Evolutionary conservation across 2,888 invertebrate species (phyloP), one percentile per base, ranked within the genome.

Genomic region (Tachina lurida): DNA sequence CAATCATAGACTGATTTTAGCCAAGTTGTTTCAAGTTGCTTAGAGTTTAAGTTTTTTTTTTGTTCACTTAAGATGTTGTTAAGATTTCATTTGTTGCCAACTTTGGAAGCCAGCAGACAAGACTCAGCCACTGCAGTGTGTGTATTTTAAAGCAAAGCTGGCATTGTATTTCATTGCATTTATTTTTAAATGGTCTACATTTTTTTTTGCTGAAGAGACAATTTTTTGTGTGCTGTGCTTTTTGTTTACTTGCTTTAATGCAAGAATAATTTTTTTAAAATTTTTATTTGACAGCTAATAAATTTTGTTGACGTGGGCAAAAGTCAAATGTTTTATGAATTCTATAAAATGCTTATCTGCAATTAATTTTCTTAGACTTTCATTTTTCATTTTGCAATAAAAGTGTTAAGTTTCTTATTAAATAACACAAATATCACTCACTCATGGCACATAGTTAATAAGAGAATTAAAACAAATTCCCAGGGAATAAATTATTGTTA

Each of bases 1-100:
- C 86, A 76, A 83, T 58, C 71, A 73, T 45, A 83, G 79, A 86
- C 86, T 86, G 86, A 76, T 83, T 76, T 73, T 62, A 73, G 49
- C n/a, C 71, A 76, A 54, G 67, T 41, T 41, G 67, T 62, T 67
- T 71, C 47, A 67, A 60, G 65, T 83, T 73, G 83, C 73, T 60
- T 65, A 22, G 71, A 83, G 83, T 62, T 68, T 60, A 49, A 80
- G 49, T 41, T 39, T 52, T 7, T 22, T 63, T 22, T 22, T 41
- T 71, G 10, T 41, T 39, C n/a, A 19, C 9, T 54, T n/a, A 9
- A 39, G 77, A 60, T 68, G 49, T 70, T 68, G 68, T 56, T 10
- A 54, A 60, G 62, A 62, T 73, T 56, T 45, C 45, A 73, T 63
- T 63, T 71, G 71, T 65, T 22, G 58, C 67, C n/a, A 56, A 67